Base-by-base conservation (phyloP, 2,888 invertebrate species). In the Unio pictorum region DNA sequence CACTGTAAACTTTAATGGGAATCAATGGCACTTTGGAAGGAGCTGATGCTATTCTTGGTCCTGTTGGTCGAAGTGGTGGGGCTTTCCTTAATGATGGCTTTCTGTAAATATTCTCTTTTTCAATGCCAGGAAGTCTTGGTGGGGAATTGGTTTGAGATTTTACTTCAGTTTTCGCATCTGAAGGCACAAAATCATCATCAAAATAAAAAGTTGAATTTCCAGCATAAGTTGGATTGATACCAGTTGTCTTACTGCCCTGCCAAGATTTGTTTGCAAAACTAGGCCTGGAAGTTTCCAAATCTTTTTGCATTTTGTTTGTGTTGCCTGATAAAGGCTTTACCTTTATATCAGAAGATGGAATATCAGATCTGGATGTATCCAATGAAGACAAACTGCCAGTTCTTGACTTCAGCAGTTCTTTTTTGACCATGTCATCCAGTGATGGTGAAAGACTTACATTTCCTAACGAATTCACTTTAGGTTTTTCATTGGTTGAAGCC, bases 61-160 rank as follows among this genome's bases (percentile, higher is more conserved):
- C 85, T 1, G 75, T 74, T 3, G 87, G 86, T 61, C 87, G 73
- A 6, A 85, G 84, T 18, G 86, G 87, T 17, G 87, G 85, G 8
- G 81, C 74, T 67, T 83, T 86, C 61, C 79, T 79, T 30, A 80
- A 55, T n/a, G 81, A 80, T 55, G 80, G 71, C 61, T 62, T 74
- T 17, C 80, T 62, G 11, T 66, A 62, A 66, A 81, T 72, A 11
- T 76, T 70, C 61, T 26, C 60, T 30, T 71, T 71, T 45, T 65
- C 67, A 28, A 62, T 73, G 61, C 62, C 57, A 64, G 68, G 64
- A n/a, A 30, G 56, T n/a, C 55, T 60, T 34, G 60, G 60, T n/a
- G 76, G 78, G n/a, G 80, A 75, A 54, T 74, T 71, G 3, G 79
- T 78, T 11, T 79, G 80, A 45, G 81, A 75, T 64, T 78, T 78